Base-by-base conservation (phyloP, 2,113 vertebrate genomes). In the Chaenogobius annularis region DNA sequence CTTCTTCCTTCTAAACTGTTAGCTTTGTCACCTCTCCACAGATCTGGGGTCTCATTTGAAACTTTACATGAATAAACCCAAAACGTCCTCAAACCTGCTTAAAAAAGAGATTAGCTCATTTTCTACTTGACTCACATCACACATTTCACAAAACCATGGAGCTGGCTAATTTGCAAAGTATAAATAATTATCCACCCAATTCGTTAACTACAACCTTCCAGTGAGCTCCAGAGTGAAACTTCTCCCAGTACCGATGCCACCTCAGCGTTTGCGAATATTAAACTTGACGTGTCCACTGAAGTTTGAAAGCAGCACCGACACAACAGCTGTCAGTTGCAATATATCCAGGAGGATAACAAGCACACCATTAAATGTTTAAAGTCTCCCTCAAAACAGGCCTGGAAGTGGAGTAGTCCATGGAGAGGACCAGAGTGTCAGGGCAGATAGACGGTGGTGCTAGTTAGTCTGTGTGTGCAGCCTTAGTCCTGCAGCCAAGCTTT, bases 331-430 rank as follows among this genome's bases (percentile, higher is more conserved):
- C 83, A 77, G 58, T 17, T 55, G 74, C 7, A 17, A 74, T 66
- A 61, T 59, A 64, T 73, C 70, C 66, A 63, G 68, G 72, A 75
- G 66, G 77, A 77, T 77, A 85, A 87, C 79, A 73, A 85, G 86
- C 72, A 43, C 73, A 65, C 74, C 68, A 79, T 85, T 85, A 84
- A 83, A 82, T 76, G 77, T 77, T 54, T 83, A 68, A 77, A 40
- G 70, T 66, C 48, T 47, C 1, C 10, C 77, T 66, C 54, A 73
- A 70, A 79, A 80, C 70, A 46, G 55, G 76, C 56, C 62, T 52
- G 14, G 26, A 68, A 48, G 82, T 10, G 8, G 35, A 68, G 76
- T 44, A 78, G 62, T 70, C 47, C 69, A 48, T 69, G 0, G 5
- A n/a, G 50, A 20, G 50, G 50, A 54, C 50, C 50, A 20, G 50